Percentiles rank a stretch among this genome's conserved stretches.
phyloP scores from a whole-genome alignment of 2,888 invertebrate genomes.

The Eupithecia abbreviata region DNA sequence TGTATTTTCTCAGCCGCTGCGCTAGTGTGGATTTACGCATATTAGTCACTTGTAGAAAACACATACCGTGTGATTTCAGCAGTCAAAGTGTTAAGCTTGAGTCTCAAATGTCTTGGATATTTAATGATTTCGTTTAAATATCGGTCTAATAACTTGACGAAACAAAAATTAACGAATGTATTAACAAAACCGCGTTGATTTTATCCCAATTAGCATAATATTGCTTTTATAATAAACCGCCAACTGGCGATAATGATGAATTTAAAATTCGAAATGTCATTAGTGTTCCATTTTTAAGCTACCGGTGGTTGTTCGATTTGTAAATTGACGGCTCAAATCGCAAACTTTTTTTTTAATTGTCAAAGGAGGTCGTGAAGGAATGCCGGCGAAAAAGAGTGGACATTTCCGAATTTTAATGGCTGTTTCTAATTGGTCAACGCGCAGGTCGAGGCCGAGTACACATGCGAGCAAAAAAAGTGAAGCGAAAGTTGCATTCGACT shows the following conservation, averaged over 20 bases:
- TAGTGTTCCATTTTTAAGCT: conserved; percentile 66
- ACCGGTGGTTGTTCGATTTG: conserved; percentile 67
- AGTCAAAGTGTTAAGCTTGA: too few relatives aligned
- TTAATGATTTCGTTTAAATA: not conserved
- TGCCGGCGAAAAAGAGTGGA: conserved; percentile 67
- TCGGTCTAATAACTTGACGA: not conserved
- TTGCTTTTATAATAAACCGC: conserved; percentile 43
- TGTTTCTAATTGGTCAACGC: conserved; percentile 78
- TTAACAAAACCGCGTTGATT: conserved; percentile 34
- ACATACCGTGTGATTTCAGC: too few relatives aligned
- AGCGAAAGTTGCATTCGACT: conserved; percentile 36
- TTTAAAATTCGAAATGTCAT: conserved; percentile 57
- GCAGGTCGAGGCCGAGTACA: conserved; percentile 61
- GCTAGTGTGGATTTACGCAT: too few relatives aligned
- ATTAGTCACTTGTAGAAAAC: too few relatives aligned
- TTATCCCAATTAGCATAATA: conserved; percentile 43
- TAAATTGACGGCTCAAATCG: conserved; percentile 75
- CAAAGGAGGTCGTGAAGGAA: conserved; percentile 69
- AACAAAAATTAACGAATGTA: not conserved
- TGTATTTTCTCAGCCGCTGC: too few relatives aligned
- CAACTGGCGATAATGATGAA: conserved; percentile 51
- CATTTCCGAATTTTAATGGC: conserved; percentile 72
- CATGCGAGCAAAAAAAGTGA: conserved; percentile 48
- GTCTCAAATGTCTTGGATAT: too few relatives aligned
- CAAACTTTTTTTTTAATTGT: conserved; percentile 49